Percentiles rank a stretch among this genome's conserved stretches.
Evolutionary conservation across 64 coral and sea anemone genomes (phyloP).

Genomic region (Montipora sp.): DNA sequence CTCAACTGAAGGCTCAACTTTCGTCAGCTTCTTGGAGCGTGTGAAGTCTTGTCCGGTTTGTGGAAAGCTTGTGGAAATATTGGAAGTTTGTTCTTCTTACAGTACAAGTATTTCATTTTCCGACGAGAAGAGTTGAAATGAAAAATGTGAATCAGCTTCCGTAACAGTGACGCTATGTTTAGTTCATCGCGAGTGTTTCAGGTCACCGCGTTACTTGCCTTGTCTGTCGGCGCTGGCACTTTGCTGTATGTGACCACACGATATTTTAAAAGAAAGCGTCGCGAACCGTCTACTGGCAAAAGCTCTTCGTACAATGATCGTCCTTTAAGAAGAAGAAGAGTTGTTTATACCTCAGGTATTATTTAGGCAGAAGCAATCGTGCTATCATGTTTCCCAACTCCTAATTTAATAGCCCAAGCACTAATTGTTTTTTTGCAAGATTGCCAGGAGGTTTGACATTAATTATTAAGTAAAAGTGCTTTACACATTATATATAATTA

Average conservation of each 20-base stretch:
- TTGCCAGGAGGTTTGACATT: background rate
- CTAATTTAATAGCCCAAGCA: no score
- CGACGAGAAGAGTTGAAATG: background rate
- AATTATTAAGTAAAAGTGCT: background rate
- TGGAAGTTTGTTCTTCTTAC: no score
- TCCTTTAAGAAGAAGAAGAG: conserved; percentile 46
- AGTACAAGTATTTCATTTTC: no score
- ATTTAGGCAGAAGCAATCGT: background rate
- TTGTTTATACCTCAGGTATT: conserved; percentile 15
- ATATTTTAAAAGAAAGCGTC: conserved; percentile 86
- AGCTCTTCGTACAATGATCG: conserved; percentile 80
- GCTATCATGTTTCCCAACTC: background rate
- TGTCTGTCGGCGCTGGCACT: conserved; percentile 77
- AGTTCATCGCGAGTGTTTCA: conserved; percentile 39
- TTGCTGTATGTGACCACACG: conserved; percentile 73
- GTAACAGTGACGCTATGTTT: background rate
- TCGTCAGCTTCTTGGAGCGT: background rate
- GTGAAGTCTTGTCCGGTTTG: no score
- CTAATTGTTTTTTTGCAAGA: background rate
- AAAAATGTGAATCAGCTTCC: background rate
- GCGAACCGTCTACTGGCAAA: conserved; percentile 75
- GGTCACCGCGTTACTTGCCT: conserved; percentile 17
- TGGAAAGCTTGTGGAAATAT: background rate
- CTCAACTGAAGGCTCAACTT: background rate
- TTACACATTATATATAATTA: background rate